Conservation (phyloP, 2,888 invertebrate species). For the Caenorhabditis becei region DNA sequence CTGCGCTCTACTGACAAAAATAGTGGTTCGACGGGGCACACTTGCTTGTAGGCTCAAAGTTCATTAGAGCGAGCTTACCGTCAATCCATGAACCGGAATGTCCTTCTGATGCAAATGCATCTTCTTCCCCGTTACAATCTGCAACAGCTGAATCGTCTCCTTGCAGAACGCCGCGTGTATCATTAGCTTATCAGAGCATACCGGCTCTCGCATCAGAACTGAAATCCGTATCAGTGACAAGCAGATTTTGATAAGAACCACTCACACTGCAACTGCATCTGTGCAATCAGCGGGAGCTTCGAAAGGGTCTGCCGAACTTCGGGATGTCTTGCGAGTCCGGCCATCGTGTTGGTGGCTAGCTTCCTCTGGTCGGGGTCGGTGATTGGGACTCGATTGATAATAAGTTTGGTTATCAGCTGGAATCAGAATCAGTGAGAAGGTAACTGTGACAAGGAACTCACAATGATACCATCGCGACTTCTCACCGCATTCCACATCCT, state of each 20-base stretch:
- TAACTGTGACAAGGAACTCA: too few relatives aligned
- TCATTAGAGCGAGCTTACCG: too few relatives aligned
- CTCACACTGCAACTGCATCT: slow-evolving; percentile 95
- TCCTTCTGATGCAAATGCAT: slow-evolving; percentile 60
- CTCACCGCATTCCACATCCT: slow-evolving; percentile 96
- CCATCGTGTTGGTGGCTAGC: slow-evolving; percentile 91
- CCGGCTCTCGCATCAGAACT: slow-evolving; percentile 95
- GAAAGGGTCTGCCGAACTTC: slow-evolving; percentile 94
- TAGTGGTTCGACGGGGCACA: too few relatives aligned
- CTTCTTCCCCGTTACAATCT: slow-evolving; percentile 82
- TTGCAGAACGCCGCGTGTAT: slow-evolving; percentile 97
- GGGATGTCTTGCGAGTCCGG: slow-evolving; percentile 94
- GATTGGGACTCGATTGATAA: slow-evolving; percentile 94
- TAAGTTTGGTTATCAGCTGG: slow-evolving; percentile 90
- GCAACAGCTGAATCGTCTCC: slow-evolving; percentile 92
- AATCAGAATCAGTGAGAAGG: too few relatives aligned
- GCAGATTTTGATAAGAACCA: too few relatives aligned
- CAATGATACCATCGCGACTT: slow-evolving; percentile 97
- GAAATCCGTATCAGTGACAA: too few relatives aligned
- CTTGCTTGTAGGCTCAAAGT: too few relatives aligned
- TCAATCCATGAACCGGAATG: slow-evolving; percentile 33
- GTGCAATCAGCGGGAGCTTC: slow-evolving; percentile 94
- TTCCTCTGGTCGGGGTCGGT: slow-evolving; percentile 97
- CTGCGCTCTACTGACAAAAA: too few relatives aligned
- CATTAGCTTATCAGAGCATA: slow-evolving; percentile 94